A percentile compares a stretch with the other conserved stretches of the same genome.
Conservation (phyloP, 2,113 vertebrate genomes). For the Prionailurus bengalensis region DNA sequence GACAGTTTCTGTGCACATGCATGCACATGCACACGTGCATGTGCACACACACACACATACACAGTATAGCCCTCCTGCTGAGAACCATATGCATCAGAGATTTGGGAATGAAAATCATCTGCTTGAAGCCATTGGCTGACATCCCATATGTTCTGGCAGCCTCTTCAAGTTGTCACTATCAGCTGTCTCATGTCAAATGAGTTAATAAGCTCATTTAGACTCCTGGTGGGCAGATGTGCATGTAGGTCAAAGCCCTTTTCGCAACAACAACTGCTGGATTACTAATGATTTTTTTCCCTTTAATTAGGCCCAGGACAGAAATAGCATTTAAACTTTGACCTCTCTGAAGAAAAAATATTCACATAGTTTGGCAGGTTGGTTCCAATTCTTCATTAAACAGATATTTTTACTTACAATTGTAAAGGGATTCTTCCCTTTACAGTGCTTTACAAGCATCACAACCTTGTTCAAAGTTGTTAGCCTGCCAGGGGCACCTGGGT, state of each 20-base stretch:
- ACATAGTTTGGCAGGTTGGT: background rate
- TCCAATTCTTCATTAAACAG: conserved; percentile 24
- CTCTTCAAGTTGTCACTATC: conserved; percentile 52
- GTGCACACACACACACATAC: background rate
- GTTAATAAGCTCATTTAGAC: conserved; percentile 64
- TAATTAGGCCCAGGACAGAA: conserved; percentile 63
- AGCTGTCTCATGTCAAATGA: conserved; percentile 39
- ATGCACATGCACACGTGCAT: fast-evolving
- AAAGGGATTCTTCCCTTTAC: conserved; percentile 3
- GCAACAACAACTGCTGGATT: background rate
- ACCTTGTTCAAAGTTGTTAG: conserved; percentile 1
- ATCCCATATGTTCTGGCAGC: conserved; percentile 56
- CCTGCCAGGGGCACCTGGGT: background rate
- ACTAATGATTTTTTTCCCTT: conserved; percentile 60
- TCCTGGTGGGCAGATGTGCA: conserved; percentile 35
- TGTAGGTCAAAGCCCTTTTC: conserved; percentile 60
- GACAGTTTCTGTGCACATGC: background rate
- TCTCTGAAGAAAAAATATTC: conserved; percentile 36
- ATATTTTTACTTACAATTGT: conserved; percentile 13
- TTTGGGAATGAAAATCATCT: conserved; percentile 35
- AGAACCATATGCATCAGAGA: conserved; percentile 19
- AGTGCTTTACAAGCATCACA: background rate
- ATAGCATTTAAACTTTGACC: conserved; percentile 49
- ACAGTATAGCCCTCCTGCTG: background rate
- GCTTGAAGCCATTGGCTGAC: conserved; percentile 60